These are phyloP conservation scores for Napeogenes sylphis DNA, from an alignment of 2,888 invertebrate species.

Conservation along the genomic window DNA sequence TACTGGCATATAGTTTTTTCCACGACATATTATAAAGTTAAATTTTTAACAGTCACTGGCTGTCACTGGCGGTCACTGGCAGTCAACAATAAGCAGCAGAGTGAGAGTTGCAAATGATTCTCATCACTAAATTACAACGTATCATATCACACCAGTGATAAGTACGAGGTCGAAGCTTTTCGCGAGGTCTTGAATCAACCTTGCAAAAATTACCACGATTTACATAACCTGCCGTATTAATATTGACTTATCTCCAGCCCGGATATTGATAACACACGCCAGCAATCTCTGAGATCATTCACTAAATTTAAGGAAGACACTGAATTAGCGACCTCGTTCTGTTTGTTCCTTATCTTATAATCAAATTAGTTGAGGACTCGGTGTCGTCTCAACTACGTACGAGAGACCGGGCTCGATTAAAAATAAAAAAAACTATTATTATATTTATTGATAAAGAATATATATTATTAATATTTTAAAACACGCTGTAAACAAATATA, in stretches of 20 bases:
- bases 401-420: too few relatives aligned
- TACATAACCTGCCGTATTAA: constrained; percentile 47
- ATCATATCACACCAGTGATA: constrained; percentile 70
- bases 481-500: too few relatives aligned
- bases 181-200: constrained; percentile 63
- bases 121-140: constrained; percentile 57
- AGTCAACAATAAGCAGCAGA: constrained; percentile 42
- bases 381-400: too few relatives aligned
- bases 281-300: constrained; percentile 46
- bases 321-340: constrained; percentile 15
- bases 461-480: too few relatives aligned
- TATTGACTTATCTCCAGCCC: constrained; percentile 22
- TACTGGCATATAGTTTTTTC: constrained; percentile 50
- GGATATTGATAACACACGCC: constrained; percentile 32
- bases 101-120: constrained; percentile 49
- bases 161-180: constrained; percentile 67
- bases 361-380: too few relatives aligned
- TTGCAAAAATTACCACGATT: constrained; percentile 71
- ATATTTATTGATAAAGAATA: too few relatives aligned
- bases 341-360: too few relatives aligned
- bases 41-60: too few relatives aligned
- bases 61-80: constrained; percentile 10
- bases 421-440: too few relatives aligned
- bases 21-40: constrained; percentile 36
- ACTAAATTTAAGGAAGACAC: constrained; percentile 49